Evolutionary conservation across 1,140 invertebrate genomes (phyloP).

Genomic region (Tetramorium parvispinum): DNA sequence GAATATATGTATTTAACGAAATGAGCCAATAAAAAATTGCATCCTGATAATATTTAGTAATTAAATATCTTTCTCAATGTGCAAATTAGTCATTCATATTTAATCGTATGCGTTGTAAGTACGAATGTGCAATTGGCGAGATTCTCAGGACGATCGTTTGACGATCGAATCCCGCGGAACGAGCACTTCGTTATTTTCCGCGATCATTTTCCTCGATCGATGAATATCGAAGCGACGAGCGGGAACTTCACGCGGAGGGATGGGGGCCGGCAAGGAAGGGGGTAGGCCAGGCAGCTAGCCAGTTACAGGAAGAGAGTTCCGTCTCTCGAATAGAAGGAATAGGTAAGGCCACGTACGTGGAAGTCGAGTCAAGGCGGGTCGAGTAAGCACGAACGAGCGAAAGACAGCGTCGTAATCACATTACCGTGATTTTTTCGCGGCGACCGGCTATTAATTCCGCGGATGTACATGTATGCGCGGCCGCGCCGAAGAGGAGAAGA

Average conservation of each 20-base stretch:
- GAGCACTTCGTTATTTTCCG: constrained; percentile 17
- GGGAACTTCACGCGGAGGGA: background rate
- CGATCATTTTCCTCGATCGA: constrained; percentile 55
- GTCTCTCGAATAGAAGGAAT: constrained; percentile 64
- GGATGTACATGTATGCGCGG: constrained; percentile 72
- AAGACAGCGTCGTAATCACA: constrained; percentile 83
- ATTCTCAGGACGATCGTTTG: constrained; percentile 10
- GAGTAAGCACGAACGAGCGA: constrained; percentile 78
- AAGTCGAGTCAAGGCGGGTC: constrained; percentile 73
- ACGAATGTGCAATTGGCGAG: background rate
- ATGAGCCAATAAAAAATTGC: background rate
- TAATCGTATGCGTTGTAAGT: background rate
- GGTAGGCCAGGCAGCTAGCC: constrained; percentile 37
- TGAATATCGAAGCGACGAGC: constrained; percentile 57
- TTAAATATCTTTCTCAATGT: background rate
- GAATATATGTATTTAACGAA: background rate
- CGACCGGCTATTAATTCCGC: constrained; percentile 83
- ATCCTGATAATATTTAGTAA: background rate
- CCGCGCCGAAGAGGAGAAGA: constrained; percentile 37
- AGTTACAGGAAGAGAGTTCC: constrained; percentile 63
- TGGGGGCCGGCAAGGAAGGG: background rate
- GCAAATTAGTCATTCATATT: background rate
- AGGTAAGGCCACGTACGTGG: constrained; percentile 71
- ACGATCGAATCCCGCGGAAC: constrained; percentile 25
- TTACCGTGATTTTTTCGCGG: constrained; percentile 81